Evolutionary conservation across 2,797 vertebrate genomes (phyloP).

Genomic region (Catamblyrhynchus diadema): DNA sequence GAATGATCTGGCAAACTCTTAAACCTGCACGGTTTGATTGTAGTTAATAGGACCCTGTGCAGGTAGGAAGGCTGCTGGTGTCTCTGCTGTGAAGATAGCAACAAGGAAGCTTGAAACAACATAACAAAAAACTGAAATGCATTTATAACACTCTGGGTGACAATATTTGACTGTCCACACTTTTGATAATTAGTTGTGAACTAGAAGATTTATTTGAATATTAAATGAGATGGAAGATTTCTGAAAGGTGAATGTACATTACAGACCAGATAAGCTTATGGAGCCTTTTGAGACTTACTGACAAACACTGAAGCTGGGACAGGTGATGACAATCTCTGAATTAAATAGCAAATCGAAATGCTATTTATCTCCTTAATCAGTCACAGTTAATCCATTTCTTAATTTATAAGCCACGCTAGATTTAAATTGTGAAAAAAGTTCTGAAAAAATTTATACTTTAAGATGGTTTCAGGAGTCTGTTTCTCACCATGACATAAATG

Average conservation of each 20-base stretch:
- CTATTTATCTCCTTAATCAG: background rate
- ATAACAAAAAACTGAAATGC: background rate
- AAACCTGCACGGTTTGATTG: background rate
- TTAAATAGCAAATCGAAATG: background rate
- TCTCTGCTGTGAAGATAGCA: background rate
- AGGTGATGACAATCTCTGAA: background rate
- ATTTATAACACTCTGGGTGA: background rate
- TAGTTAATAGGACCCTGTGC: background rate
- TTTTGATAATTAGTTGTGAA: background rate
- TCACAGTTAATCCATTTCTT: background rate
- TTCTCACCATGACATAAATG: background rate
- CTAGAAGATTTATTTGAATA: background rate
- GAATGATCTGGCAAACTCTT: background rate
- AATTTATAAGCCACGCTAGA: background rate
- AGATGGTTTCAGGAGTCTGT: background rate
- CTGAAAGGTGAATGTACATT: background rate
- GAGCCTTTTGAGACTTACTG: background rate
- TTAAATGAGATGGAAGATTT: background rate
- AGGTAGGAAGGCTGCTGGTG: background rate
- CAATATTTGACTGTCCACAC: background rate
- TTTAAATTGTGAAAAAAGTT: background rate
- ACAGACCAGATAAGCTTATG: background rate
- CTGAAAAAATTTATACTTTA: background rate
- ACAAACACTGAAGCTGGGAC: background rate
- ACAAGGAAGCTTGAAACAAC: background rate